Evolutionary conservation across 37 sponge, comb jelly and placozoan genomes (phyloP), one percentile per base, ranked within the genome.

Genomic region (Sycon ciliatum): DNA sequence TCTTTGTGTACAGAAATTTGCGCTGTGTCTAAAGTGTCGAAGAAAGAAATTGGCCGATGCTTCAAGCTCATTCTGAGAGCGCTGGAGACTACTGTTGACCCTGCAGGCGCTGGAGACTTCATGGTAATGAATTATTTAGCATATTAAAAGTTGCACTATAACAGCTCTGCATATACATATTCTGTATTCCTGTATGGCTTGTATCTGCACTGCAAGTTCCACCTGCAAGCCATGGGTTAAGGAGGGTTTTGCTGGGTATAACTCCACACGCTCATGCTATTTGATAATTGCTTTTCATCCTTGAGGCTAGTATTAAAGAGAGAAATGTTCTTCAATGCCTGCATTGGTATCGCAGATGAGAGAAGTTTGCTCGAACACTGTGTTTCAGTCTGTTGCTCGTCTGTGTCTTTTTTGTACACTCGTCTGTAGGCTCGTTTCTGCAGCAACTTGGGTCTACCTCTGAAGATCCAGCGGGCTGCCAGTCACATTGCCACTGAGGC

Each of bases 31-130:
- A 53, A 77, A 23, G 84, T 84, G 60, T 82, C 89, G 3, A 90
- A 88, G 84, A 95, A 95, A 68, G 92, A 95, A 69, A 95, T 95
- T 39, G 97, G 97, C 0, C 77, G 85, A 0, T 95, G 92, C 55
- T 95, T 91, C 80, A 95, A 95, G 77, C 75, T 87, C 28, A 90
- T 95, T 9, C 58, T 71, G 22, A 57, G 73, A 18, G 86, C 83
- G 13, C 78, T 84, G 36, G 76, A 85, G 30, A 70, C 84, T 20
- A 58, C 36, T 34, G 81, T 88, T 7, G 78, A 62, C 53, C 68
- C 76, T 23, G 82, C 84, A 6, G 67, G 74, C 23, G 82, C 86
- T 30, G 62, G 75, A 36, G 94, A 93, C 32, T 93, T 93, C 76
- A 93, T 93, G 94, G 90, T 85, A 26, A 32, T 69, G 27, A 9